Conservation (phyloP, 2,797 vertebrate species). For the Fistularia tabacaria region DNA sequence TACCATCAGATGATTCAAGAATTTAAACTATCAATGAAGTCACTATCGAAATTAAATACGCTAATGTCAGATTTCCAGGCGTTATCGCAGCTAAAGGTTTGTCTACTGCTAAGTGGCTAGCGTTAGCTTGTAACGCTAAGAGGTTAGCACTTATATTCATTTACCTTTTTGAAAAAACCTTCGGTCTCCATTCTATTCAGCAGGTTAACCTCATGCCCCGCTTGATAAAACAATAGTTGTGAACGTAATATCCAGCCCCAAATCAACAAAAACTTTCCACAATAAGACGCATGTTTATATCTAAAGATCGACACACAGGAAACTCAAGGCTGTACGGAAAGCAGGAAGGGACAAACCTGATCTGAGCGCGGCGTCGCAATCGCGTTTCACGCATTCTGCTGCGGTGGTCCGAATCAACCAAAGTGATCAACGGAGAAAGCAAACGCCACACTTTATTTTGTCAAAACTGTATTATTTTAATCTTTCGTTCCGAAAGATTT, state of each 20-base stretch:
- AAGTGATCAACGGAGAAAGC: slow-evolving; percentile 40
- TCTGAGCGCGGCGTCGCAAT: background rate
- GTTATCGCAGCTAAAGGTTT: too few relatives aligned
- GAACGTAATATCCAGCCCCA: accelerated
- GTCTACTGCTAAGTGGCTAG: slow-evolving; percentile 13
- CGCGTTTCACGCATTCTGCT: background rate
- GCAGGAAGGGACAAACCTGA: slow-evolving; percentile 31
- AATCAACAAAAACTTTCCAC: background rate
- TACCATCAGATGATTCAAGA: too few relatives aligned
- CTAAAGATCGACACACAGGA: background rate
- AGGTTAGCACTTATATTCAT: slow-evolving; percentile 3
- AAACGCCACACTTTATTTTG: slow-evolving; percentile 74
- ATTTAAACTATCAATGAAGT: too few relatives aligned
- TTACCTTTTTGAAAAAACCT: slow-evolving; percentile 63
- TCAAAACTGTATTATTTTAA: slow-evolving; percentile 89
- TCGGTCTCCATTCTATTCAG: slow-evolving; percentile 70
- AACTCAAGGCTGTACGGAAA: slow-evolving; percentile 28
- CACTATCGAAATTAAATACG: too few relatives aligned
- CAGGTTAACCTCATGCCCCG: too few relatives aligned
- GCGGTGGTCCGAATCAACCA: background rate
- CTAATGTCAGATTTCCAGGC: too few relatives aligned
- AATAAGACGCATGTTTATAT: background rate
- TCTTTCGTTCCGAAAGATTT: slow-evolving; percentile 92
- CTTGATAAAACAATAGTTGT: background rate
- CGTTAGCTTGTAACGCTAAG: background rate